phyloP scores from a whole-genome alignment of 2,113 vertebrate genomes.

The Vanacampus margaritifer region DNA sequence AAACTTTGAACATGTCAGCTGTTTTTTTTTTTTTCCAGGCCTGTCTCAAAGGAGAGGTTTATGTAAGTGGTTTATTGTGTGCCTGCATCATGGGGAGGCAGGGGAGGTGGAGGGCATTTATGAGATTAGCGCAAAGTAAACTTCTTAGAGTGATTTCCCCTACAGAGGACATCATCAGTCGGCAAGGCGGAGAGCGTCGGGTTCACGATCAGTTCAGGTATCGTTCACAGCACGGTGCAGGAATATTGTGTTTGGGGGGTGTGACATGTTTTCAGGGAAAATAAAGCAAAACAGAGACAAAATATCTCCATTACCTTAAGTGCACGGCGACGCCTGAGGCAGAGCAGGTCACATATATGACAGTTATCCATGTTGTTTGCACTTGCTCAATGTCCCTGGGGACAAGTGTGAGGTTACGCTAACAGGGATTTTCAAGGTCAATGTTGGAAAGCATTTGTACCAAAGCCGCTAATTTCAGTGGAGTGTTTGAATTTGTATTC shows the following conservation, averaged over 20 bases:
- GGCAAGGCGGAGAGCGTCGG: slow-evolving; percentile 14
- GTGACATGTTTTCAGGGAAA: slow-evolving; percentile 34
- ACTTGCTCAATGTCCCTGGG: slow-evolving; percentile 29
- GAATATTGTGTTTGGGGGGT: slow-evolving; percentile 8
- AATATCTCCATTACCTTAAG: slow-evolving; percentile 54
- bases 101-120: slow-evolving; percentile 59
- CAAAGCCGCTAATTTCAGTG: not conserved
- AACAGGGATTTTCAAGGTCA: slow-evolving; percentile 32
- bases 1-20: slow-evolving; percentile 72
- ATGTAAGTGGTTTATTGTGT: slow-evolving; percentile 75
- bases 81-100: slow-evolving; percentile 51
- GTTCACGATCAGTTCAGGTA: slow-evolving; percentile 35
- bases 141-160: slow-evolving; percentile 58
- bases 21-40: slow-evolving; percentile 47
- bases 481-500: not conserved
- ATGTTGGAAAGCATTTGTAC: not conserved
- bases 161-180: slow-evolving; percentile 50
- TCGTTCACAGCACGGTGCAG: slow-evolving; percentile 2
- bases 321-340: slow-evolving; percentile 29
- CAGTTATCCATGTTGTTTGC: slow-evolving; percentile 29
- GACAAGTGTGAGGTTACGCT: slow-evolving; percentile 31
- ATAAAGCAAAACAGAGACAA: slow-evolving; percentile 22
- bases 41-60: slow-evolving; percentile 67
- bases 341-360: slow-evolving; percentile 39
- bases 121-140: slow-evolving; percentile 75